Percentiles rank a stretch among this genome's conserved stretches.
Evolutionary conservation across 2,888 invertebrate genomes (phyloP).

Genomic region (Dexiosoma caninum): DNA sequence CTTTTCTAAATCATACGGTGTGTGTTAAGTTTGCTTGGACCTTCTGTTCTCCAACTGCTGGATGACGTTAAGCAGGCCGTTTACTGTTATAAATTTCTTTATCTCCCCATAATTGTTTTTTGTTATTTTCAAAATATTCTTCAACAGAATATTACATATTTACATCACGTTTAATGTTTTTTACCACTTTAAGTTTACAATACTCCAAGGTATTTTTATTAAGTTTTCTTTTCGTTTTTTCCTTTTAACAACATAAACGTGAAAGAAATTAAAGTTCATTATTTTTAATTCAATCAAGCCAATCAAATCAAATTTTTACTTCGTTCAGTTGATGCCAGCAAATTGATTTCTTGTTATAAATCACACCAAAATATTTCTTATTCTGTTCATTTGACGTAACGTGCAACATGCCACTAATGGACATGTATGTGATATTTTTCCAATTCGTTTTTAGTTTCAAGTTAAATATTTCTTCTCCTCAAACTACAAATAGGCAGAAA

Average conservation of each 20-base stretch:
- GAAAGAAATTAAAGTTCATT: constrained; percentile 49
- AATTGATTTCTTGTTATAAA: constrained; percentile 61
- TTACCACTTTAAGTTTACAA: constrained; percentile 20
- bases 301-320: constrained; percentile 32
- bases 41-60: not conserved
- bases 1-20: too few relatives aligned
- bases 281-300: constrained; percentile 30
- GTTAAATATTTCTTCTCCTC: not conserved
- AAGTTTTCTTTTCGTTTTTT: not conserved
- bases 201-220: constrained; percentile 46
- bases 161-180: constrained; percentile 40
- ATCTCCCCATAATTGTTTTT: not conserved
- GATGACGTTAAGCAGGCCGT: constrained; percentile 18
- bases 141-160: constrained; percentile 23
- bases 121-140: not conserved
- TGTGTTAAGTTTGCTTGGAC: too few relatives aligned
- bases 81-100: constrained; percentile 19
- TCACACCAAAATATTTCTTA: constrained; percentile 55
- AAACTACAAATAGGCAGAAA: too few relatives aligned
- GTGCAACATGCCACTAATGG: constrained; percentile 48
- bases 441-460: constrained; percentile 6
- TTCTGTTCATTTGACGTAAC: constrained; percentile 29
- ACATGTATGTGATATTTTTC: constrained; percentile 44
- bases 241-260: constrained; percentile 2
- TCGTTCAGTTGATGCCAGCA: constrained; percentile 40